Evolutionary conservation across 2,888 invertebrate genomes (phyloP).

Genomic region (Orthonychiurus folsomi): DNA sequence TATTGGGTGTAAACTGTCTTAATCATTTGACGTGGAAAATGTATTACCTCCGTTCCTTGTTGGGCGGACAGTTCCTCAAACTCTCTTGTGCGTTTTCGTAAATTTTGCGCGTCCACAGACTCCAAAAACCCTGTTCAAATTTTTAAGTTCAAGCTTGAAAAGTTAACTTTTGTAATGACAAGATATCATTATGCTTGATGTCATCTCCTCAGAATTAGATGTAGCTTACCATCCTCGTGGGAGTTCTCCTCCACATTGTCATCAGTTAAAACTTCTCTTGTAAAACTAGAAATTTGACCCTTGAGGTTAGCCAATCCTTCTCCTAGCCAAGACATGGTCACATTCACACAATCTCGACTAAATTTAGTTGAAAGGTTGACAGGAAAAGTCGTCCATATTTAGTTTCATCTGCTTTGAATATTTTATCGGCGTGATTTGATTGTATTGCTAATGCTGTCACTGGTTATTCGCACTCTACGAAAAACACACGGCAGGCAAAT

Average conservation of each 20-base stretch:
- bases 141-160: too few species aligned
- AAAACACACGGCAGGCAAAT: too few species aligned
- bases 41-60: neutral
- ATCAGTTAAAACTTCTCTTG: constrained; percentile 73
- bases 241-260: constrained; percentile 48
- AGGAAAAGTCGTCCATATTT: neutral
- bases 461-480: neutral
- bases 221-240: too few species aligned
- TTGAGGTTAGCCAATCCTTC: constrained; percentile 55
- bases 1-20: neutral
- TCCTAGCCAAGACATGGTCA: constrained; percentile 50
- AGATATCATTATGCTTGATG: neutral
- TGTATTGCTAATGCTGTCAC: neutral
- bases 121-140: neutral
- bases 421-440: neutral
- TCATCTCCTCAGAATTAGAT: too few species aligned
- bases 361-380: neutral
- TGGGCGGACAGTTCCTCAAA: neutral
- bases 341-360: constrained; percentile 3
- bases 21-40: neutral
- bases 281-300: constrained; percentile 75
- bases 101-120: neutral
- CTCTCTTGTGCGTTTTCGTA: neutral
- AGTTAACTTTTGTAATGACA: too few species aligned
- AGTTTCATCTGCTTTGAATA: neutral